Percentiles rank a stretch among this genome's conserved stretches.
These are phyloP conservation scores for Tenrec ecaudatus DNA, from an alignment of 2,113 vertebrate species.

Conservation along the genomic window DNA sequence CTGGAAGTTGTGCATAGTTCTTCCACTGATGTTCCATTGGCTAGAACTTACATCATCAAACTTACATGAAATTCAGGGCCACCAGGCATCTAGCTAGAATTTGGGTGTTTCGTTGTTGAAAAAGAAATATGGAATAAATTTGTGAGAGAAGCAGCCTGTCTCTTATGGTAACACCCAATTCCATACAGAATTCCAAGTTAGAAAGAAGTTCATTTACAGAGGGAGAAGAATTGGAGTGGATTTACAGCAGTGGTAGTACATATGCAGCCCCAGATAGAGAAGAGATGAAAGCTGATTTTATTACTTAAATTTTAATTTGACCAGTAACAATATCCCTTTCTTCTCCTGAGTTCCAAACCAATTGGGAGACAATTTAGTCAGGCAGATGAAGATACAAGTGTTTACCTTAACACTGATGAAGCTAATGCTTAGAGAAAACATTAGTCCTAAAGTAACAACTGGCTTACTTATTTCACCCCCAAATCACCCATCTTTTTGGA, in stretches of 20 bases:
- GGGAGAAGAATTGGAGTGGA: neutral
- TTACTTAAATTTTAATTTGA: conserved; percentile 49
- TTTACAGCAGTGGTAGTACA: neutral
- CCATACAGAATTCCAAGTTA: neutral
- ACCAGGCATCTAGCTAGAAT: neutral
- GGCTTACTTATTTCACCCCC: neutral
- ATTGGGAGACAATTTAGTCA: neutral
- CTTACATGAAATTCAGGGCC: neutral
- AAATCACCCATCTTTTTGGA: neutral
- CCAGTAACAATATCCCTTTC: neutral
- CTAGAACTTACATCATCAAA: neutral
- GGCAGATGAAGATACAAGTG: neutral
- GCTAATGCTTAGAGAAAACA: neutral
- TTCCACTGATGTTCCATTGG: neutral
- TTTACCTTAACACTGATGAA: neutral
- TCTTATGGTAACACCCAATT: conserved; percentile 2
- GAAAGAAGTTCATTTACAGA: conserved; percentile 44
- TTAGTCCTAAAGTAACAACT: neutral
- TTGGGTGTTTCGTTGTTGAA: neutral
- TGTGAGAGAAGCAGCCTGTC: neutral
- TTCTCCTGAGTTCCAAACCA: conserved; percentile 27
- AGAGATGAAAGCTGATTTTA: neutral
- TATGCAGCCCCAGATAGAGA: neutral
- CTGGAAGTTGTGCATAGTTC: neutral
- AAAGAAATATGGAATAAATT: conserved; percentile 8